These are phyloP conservation scores for Scrobipalpa costella DNA, from an alignment of 2,888 invertebrate species.

Conservation along the genomic window DNA sequence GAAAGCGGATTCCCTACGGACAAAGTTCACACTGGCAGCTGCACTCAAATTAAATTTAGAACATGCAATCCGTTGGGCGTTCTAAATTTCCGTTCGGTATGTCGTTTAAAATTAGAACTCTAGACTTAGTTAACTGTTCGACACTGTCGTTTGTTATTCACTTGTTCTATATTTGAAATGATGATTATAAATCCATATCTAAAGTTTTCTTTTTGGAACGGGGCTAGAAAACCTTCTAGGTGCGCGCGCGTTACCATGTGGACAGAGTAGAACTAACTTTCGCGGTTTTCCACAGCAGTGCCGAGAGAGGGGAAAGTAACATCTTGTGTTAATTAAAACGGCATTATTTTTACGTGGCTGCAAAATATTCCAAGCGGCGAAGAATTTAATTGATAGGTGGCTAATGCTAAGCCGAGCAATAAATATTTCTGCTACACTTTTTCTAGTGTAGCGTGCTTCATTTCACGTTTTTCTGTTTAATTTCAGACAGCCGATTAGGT, in stretches of 20 bases:
- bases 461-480: slow-evolving; percentile 20
- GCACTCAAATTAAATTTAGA: slow-evolving; percentile 72
- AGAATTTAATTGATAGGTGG: slow-evolving; percentile 54
- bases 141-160: slow-evolving; percentile 74
- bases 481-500: slow-evolving; percentile 16
- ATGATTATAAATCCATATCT: slow-evolving; percentile 26
- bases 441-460: slow-evolving; percentile 34
- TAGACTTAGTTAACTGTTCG: slow-evolving; percentile 75
- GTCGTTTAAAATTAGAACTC: slow-evolving; percentile 73
- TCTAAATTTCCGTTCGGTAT: slow-evolving; percentile 77
- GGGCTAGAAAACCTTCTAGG: slow-evolving; percentile 30
- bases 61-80: slow-evolving; percentile 74
- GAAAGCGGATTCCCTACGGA: slow-evolving; percentile 63
- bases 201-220: slow-evolving; percentile 20
- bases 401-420: slow-evolving; percentile 37
- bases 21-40: slow-evolving; percentile 77
- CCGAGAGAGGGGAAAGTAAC: slow-evolving; percentile 72
- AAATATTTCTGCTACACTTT: slow-evolving; percentile 36
- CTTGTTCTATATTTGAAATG: slow-evolving; percentile 64
- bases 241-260: slow-evolving; percentile 54
- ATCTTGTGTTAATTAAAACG: slow-evolving; percentile 63
- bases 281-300: slow-evolving; percentile 67
- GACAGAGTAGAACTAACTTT: slow-evolving; percentile 59
- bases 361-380: slow-evolving; percentile 50
- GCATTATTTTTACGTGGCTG: slow-evolving; percentile 56